Percentiles rank a stretch among this genome's conserved stretches.
phyloP scores from a whole-genome alignment of 2,113 vertebrate species.

The Notarius quadriscutis region DNA sequence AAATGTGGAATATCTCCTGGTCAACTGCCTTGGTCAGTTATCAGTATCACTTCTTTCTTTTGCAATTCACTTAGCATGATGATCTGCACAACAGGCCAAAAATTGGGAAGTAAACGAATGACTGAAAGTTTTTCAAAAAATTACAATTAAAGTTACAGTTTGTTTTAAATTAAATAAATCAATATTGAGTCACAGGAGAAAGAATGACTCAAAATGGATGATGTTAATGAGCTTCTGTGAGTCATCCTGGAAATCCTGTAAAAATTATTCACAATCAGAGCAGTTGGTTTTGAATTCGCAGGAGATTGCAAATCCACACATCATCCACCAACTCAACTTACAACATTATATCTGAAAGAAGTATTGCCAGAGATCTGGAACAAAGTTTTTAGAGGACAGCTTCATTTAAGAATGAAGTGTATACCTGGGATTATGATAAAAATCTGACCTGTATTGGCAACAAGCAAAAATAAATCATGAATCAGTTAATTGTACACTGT shows the following conservation, averaged over 20 bases:
- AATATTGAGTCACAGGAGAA: neutral
- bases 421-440: neutral
- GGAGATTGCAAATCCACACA: slow-evolving; percentile 1
- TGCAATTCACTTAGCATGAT: slow-evolving; percentile 17
- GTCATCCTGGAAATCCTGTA: neutral
- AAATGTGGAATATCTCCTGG: neutral
- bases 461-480: neutral
- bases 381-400: neutral
- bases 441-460: neutral
- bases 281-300: neutral
- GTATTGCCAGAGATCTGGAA: neutral
- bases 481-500: neutral
- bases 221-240: neutral
- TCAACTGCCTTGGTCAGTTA: slow-evolving; percentile 24
- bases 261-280: neutral
- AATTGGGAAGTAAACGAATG: neutral
- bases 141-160: neutral
- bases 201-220: neutral
- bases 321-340: neutral
- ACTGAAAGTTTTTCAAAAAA: neutral
- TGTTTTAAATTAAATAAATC: neutral
- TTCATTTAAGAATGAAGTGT: neutral
- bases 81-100: neutral
- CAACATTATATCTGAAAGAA: neutral
- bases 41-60: neutral